phyloP scores from a whole-genome alignment of 2,888 invertebrate genomes.

The Aphidius colemani region DNA sequence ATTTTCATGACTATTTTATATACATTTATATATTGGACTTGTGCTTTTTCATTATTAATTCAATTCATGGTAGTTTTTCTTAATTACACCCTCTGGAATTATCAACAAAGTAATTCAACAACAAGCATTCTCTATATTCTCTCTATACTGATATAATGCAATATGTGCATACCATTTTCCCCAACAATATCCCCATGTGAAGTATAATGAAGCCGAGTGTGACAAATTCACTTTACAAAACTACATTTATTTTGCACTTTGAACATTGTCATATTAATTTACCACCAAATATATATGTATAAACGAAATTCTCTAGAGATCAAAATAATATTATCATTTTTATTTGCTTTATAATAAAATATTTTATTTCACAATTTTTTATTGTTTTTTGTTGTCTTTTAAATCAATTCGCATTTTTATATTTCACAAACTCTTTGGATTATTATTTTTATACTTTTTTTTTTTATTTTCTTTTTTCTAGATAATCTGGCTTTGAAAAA shows the following conservation, averaged over 20 bases:
- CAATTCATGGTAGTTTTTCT: conserved; percentile 34
- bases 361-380: background rate
- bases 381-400: too few species aligned
- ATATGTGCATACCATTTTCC: conserved; percentile 24
- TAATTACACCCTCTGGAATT: conserved; percentile 33
- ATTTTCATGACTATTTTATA: conserved; percentile 10
- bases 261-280: too few species aligned
- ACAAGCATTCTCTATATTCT: conserved; percentile 4
- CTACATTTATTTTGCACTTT: too few species aligned
- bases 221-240: conserved; percentile 8
- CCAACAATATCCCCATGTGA: conserved; percentile 14
- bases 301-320: too few species aligned
- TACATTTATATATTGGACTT: conserved; percentile 20
- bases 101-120: conserved; percentile 16
- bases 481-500: too few species aligned
- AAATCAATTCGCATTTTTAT: too few species aligned
- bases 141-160: conserved; percentile 20
- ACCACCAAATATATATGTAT: too few species aligned
- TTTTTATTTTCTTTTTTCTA: too few species aligned
- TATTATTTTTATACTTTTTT: too few species aligned
- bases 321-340: too few species aligned
- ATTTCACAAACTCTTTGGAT: too few species aligned
- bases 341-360: background rate
- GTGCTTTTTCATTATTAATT: conserved; percentile 36
- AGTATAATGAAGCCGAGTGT: conserved; percentile 10